Evolutionary conservation across 2,888 invertebrate genomes (phyloP), one percentile per base, ranked within the genome.

Genomic region (Hedya salicella): DNA sequence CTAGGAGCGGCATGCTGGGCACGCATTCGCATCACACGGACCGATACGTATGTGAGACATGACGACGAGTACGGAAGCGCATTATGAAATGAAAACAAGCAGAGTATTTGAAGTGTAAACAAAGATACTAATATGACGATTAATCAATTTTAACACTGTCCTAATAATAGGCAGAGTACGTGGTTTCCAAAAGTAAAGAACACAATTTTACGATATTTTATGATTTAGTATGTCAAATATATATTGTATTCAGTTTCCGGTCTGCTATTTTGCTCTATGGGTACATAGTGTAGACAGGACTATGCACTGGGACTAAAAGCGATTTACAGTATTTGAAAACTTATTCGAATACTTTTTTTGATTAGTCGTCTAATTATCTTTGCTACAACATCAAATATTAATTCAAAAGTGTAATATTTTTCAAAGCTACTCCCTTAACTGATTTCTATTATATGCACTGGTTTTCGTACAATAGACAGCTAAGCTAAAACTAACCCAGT

Each of bases 1-100:
- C 84, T 85, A 81, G 71, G 83, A 82, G 83, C 83, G 75, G 75
- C 86, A 87, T 87, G 87, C 87, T 76, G 57, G n/a, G 19, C 57
- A 57, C 72, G 75, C 73, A 74, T 57, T 21, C 59, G 36, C 59
- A 63, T 32, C 48, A 39, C 52, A 57, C 75, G 78, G 67, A 74
- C 75, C 73, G 79, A n/a, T 77, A 52, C 14, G 30, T 48, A 25
- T 39, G 48, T 59, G 40, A 14, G 56, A 53, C 57, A 59, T 48
- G 56, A 53, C 62, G 11, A 49, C 63, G 59, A 46, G 44, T 21
- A 59, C 39, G 17, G 44, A 32, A 60, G 60, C 53, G 19, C 49
- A 39, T 14, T 16, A 54, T 54, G 54, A 49, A 48, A 54, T 54
- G 48, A 48, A 59, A 64, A 65, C 46, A 59, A 66, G 54, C 39